Evolutionary conservation across 2,797 vertebrate genomes (phyloP), one percentile per base, ranked within the genome.

Genomic region (Chanos chanos): DNA sequence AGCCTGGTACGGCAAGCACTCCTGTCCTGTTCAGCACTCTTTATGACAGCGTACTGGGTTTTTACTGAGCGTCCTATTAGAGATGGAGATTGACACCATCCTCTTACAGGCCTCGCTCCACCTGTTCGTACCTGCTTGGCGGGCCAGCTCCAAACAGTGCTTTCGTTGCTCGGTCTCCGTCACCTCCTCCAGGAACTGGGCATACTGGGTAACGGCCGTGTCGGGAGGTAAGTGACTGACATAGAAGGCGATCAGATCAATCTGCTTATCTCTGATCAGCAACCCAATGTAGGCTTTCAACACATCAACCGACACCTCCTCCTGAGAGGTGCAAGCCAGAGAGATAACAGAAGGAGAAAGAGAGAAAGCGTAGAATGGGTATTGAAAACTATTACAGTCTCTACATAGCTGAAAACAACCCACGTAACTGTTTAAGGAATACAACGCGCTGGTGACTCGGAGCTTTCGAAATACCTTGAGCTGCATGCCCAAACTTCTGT

Each of bases 361-460:
- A 1, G 4, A 22, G 9, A 37, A 1, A 37, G 7, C 3, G 1
- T 6, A 15, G 8, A 18, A 22, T 18, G 13, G 24, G 1, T n/a
- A 7, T 24, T 7, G 12, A 62, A 39, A 1, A 37, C n/a, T 3
- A 6, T 31, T 1, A 55, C 25, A 44, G 9, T 5, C 4, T 43
- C 18, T 21, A 18, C 39, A 10, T 49, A 16, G 1, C 1, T n/a
- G 7, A 7, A 49, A 30, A 3, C 30, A 8, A 50, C 12, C 58
- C 4, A 13, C 22, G 4, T 12, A 39, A 7, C 40, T 7, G 1
- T n/a, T 12, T 31, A 1, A 4, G 25, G 7, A n/a, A 9, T 81
- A 95, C 94, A 88, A 94, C 97, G 24, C 91, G 87, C 5, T 92
- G 92, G 30, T 94, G 85, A 44, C 94, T 94, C 77, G 97, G 77